Base-by-base conservation (phyloP, 2,113 vertebrate genomes). In the Harpagus bidentatus region DNA sequence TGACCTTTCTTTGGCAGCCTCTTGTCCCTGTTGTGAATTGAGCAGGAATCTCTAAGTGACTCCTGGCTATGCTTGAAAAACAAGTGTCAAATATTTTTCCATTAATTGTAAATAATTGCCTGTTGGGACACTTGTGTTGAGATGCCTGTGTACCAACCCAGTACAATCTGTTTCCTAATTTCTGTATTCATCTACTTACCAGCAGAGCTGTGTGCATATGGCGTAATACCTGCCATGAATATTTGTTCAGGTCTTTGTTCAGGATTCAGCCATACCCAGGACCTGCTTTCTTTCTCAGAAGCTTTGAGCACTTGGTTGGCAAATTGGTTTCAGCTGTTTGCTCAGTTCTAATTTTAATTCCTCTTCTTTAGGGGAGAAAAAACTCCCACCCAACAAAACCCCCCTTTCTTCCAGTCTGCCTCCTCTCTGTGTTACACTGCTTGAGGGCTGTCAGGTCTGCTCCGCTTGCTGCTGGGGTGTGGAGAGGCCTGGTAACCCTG, bases 201-300 rank as follows among this genome's bases (percentile, higher is more conserved):
- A 52, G 45, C 1, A 66, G 69, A 67, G 43, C 71, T 47, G 36
- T 13, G 56, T 71, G 61, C 31, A 3, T 1, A 1, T 20, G 42
- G 18, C 4, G 2, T 2, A 4, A 25, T 6, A 11, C 28, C 38
- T 58, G 73, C 78, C 23, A 2, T 0, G 53, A 45, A 10, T 3
- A 13, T 25, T 50, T 40, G 42, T 22, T 43, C 47, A 23, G 42
- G 3, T 72, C 82, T 25, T 50, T 50, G 48, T 50, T 50, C 48
- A 50, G 48, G 32, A 16, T 26, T 36, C 48, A 53, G 32, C 42
- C 2, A 1, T 20, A 17, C 8, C 38, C 42, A 58, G n/a, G 31
- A 47, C 29, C 19, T 61, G 11, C 32, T 71, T 63, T 1, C 22
- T 15, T 25, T 38, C 80, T 72, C 38, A 20, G n/a, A 32, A 50